These are phyloP conservation scores for Chondrilla cf. caribensis DNA, from an alignment of 37 sponge, comb jelly and placozoan species.

Conservation along the genomic window DNA sequence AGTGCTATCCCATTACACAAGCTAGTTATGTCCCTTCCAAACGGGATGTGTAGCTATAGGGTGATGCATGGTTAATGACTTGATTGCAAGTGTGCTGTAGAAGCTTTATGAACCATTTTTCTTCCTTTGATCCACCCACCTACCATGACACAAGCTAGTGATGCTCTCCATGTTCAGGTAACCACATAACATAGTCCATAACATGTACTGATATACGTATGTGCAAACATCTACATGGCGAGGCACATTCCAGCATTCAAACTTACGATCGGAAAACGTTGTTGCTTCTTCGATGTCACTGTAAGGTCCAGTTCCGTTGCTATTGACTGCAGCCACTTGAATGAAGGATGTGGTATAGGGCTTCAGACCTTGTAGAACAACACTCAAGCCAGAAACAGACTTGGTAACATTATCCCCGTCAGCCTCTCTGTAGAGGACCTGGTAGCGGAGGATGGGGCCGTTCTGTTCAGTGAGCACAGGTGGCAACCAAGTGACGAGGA, in stretches of 20 bases:
- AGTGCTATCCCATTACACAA: too few species aligned
- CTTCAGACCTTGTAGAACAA: background rate
- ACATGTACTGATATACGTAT: too few species aligned
- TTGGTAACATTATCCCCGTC: background rate
- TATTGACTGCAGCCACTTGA: conserved; percentile 12
- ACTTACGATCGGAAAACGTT: background rate
- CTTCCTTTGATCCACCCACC: too few species aligned
- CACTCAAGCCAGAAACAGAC: background rate
- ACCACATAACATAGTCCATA: too few species aligned
- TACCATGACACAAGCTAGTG: too few species aligned
- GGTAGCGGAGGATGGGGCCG: background rate
- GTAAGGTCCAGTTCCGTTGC: conserved; percentile 20
- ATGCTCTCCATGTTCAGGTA: too few species aligned
- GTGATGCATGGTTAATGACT: too few species aligned
- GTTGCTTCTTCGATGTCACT: background rate
- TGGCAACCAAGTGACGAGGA: background rate
- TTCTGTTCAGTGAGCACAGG: background rate
- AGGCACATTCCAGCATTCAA: background rate
- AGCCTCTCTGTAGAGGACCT: background rate
- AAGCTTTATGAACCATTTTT: too few species aligned
- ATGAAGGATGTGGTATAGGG: background rate
- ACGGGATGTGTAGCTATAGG: too few species aligned
- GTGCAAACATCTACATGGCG: background rate
- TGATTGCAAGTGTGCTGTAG: too few species aligned
- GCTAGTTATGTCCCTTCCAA: too few species aligned